Percentiles rank a stretch among this genome's conserved stretches.
Conservation (phyloP, 2,888 invertebrate species). For the Eupithecia centaureata region DNA sequence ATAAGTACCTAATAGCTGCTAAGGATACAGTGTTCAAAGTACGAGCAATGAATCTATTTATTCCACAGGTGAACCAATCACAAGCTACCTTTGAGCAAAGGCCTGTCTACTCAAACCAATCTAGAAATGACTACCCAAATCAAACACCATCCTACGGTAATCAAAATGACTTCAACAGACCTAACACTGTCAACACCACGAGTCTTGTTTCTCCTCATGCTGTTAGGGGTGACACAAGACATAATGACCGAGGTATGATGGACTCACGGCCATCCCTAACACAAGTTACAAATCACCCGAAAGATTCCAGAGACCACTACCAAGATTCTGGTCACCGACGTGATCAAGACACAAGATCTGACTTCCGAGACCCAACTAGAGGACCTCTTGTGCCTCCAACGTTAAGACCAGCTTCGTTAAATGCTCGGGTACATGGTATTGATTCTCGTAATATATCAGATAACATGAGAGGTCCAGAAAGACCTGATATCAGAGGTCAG, state of each 20-base stretch:
- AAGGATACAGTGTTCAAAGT: too few relatives aligned
- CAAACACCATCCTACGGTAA: slow-evolving; percentile 44
- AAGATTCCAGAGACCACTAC: slow-evolving; percentile 13
- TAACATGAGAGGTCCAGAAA: background rate
- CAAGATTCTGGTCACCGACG: background rate
- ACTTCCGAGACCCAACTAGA: slow-evolving; percentile 17
- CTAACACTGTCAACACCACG: background rate
- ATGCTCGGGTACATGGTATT: background rate
- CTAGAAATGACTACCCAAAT: slow-evolving; percentile 51
- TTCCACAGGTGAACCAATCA: slow-evolving; percentile 20
- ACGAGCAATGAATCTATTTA: background rate
- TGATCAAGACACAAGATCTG: slow-evolving; percentile 10
- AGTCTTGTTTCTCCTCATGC: slow-evolving; percentile 12
- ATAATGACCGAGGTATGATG: slow-evolving; percentile 16
- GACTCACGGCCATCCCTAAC: slow-evolving; percentile 19
- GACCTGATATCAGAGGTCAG: background rate
- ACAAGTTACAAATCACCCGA: slow-evolving; percentile 10
- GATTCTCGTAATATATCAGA: background rate
- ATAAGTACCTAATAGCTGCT: too few relatives aligned
- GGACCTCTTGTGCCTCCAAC: slow-evolving; percentile 18
- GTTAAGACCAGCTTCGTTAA: slow-evolving; percentile 18
- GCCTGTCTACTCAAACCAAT: slow-evolving; percentile 47
- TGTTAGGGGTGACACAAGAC: slow-evolving; percentile 8
- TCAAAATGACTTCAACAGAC: slow-evolving; percentile 20
- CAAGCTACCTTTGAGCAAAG: slow-evolving; percentile 49